A percentile compares a stretch with the other conserved stretches of the same genome.
phyloP scores from a whole-genome alignment of 1,140 invertebrate species.

The Trichoplusia ni region DNA sequence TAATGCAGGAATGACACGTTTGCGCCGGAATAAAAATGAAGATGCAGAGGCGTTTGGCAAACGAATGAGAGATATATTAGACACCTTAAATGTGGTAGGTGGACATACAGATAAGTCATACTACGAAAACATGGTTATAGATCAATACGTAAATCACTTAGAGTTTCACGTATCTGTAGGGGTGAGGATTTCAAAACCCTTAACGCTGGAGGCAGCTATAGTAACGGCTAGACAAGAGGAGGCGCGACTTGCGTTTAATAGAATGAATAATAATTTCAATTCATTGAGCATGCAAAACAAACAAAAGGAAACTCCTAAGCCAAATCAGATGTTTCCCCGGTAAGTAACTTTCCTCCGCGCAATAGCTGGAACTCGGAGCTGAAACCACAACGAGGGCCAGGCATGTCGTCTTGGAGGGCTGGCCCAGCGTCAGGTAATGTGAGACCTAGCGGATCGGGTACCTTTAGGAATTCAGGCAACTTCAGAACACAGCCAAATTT shows the following conservation, averaged over 20 bases:
- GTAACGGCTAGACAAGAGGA: slow-evolving; percentile 32
- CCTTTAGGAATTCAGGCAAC: not conserved
- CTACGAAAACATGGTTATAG: slow-evolving; percentile 24
- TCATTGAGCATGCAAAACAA: not conserved
- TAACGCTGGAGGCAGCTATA: slow-evolving; percentile 27
- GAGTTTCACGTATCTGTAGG: slow-evolving; percentile 33
- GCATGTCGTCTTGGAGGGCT: not conserved
- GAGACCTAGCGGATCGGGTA: not conserved
- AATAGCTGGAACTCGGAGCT: not conserved
- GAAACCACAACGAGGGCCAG: not conserved
- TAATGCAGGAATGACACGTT: slow-evolving; percentile 31
- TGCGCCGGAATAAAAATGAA: slow-evolving; percentile 24
- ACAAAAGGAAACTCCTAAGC: not conserved
- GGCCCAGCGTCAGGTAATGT: not conserved
- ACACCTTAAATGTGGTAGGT: slow-evolving; percentile 24
- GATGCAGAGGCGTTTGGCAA: slow-evolving; percentile 33
- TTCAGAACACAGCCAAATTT: slow-evolving; percentile 8
- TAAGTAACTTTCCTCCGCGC: not conserved
- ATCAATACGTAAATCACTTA: slow-evolving; percentile 32
- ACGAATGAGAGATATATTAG: slow-evolving; percentile 30
- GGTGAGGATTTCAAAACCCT: slow-evolving; percentile 29
- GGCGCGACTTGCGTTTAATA: slow-evolving; percentile 25
- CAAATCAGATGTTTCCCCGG: not conserved
- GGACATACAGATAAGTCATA: slow-evolving; percentile 30
- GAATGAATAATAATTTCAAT: slow-evolving; percentile 1